A percentile compares a stretch with the other conserved stretches of the same genome.
Evolutionary conservation across 2,888 invertebrate species (phyloP).

Genomic region (Emmelina monodactyla): DNA sequence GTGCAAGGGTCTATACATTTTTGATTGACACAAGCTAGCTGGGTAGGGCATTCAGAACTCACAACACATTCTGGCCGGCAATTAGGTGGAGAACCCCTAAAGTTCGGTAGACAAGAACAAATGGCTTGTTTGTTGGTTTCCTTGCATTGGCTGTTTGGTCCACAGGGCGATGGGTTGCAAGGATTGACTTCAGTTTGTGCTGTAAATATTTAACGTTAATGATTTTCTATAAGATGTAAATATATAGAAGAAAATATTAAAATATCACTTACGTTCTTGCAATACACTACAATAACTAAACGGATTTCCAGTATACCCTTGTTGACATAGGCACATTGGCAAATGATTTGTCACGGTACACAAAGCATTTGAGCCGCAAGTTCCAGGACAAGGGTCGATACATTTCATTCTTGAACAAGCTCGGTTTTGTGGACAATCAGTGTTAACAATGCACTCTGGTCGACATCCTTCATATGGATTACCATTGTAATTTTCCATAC

Average conservation of each 20-base stretch:
- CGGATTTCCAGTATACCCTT: slow-evolving; percentile 73
- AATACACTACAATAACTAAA: slow-evolving; percentile 65
- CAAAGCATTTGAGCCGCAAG: slow-evolving; percentile 76
- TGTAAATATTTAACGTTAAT: slow-evolving; percentile 22
- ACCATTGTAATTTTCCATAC: slow-evolving; percentile 70
- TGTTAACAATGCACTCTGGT: slow-evolving; percentile 76
- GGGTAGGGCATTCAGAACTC: slow-evolving; percentile 71
- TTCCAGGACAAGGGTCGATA: slow-evolving; percentile 79
- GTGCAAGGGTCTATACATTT: slow-evolving; percentile 75
- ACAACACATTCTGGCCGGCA: slow-evolving; percentile 77
- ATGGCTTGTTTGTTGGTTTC: slow-evolving; percentile 75
- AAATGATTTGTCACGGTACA: slow-evolving; percentile 79
- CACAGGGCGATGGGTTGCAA: slow-evolving; percentile 71
- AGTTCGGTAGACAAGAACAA: slow-evolving; percentile 72
- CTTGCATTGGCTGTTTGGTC: slow-evolving; percentile 79
- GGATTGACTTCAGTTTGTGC: slow-evolving; percentile 38
- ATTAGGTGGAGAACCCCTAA: slow-evolving; percentile 72
- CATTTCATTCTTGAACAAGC: slow-evolving; percentile 80
- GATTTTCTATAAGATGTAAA: slow-evolving; percentile 3
- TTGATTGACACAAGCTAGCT: slow-evolving; percentile 73
- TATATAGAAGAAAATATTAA: slow-evolving; percentile 4
- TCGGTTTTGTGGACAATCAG: slow-evolving; percentile 74
- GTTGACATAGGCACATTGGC: slow-evolving; percentile 74
- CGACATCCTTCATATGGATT: slow-evolving; percentile 82
- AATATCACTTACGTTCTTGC: slow-evolving; percentile 45